These are phyloP conservation scores for Diarsia brunnea DNA, from an alignment of 2,888 invertebrate species.

Conservation along the genomic window DNA sequence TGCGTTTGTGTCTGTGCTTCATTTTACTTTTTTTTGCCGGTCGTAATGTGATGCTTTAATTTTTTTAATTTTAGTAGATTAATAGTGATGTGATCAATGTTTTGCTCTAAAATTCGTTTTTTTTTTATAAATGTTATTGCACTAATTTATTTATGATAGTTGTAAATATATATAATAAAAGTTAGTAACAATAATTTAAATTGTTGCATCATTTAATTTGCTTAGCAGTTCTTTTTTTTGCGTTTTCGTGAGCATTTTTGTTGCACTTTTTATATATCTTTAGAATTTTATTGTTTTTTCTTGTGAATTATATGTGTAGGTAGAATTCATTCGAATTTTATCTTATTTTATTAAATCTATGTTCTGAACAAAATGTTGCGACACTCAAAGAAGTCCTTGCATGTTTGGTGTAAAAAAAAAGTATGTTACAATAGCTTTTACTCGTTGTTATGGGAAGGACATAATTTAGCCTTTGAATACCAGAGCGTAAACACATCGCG, in stretches of 20 bases:
- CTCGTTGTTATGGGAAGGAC: background rate
- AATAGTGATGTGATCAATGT: slow-evolving; percentile 60
- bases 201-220: slow-evolving; percentile 63
- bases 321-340: slow-evolving; percentile 15
- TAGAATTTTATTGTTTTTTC: slow-evolving; percentile 27
- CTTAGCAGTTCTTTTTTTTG: slow-evolving; percentile 53
- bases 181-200: slow-evolving; percentile 55
- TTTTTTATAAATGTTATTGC: slow-evolving; percentile 50
- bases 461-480: background rate
- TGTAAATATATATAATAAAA: slow-evolving; percentile 62
- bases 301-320: slow-evolving; percentile 20
- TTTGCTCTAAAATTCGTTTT: slow-evolving; percentile 38
- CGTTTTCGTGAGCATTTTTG: slow-evolving; percentile 24
- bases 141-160: slow-evolving; percentile 56
- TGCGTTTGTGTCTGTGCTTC: slow-evolving; percentile 85
- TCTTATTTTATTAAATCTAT: background rate
- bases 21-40: slow-evolving; percentile 77
- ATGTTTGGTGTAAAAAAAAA: slow-evolving; percentile 14
- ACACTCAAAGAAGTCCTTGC: background rate
- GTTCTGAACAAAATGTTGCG: background rate
- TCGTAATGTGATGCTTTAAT: slow-evolving; percentile 82
- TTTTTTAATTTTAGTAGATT: slow-evolving; percentile 70
- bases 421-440: background rate
- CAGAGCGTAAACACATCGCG: no score
- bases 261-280: slow-evolving; percentile 46